phyloP scores from a whole-genome alignment of 2,113 vertebrate species.

The Nesospiza acunhae region DNA sequence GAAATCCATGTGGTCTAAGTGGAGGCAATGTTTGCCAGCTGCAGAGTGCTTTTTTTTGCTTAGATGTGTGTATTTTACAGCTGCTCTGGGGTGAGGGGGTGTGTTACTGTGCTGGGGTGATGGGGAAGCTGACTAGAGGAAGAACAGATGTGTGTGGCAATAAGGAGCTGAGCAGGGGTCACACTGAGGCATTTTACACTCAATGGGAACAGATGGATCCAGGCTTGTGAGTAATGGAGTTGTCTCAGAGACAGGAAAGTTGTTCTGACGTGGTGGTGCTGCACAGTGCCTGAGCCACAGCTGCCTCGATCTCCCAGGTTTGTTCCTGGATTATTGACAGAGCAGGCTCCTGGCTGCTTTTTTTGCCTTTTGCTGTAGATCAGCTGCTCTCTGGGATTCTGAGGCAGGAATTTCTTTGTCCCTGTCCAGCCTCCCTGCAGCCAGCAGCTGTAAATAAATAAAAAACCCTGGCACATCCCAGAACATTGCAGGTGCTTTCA shows the following conservation, averaged over 20 bases:
- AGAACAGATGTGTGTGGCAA: neutral
- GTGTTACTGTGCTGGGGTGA: neutral
- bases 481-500: neutral
- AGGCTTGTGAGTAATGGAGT: neutral
- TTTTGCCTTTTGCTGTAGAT: neutral
- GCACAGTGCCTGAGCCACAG: neutral
- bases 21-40: neutral
- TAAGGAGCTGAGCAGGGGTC: neutral
- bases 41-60: neutral
- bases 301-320: neutral
- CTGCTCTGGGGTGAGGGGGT: accelerated
- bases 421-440: neutral
- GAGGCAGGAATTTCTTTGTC: neutral
- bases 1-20: neutral
- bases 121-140: neutral
- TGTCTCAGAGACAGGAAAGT: neutral
- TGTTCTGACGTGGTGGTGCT: neutral
- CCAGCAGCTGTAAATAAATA: neutral
- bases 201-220: slow-evolving; percentile 2
- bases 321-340: accelerated
- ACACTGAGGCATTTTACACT: neutral
- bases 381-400: neutral
- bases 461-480: neutral
- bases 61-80: neutral
- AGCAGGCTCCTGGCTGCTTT: neutral